Evolutionary conservation across 2,888 invertebrate species (phyloP), one percentile per base, ranked within the genome.

Genomic region (Calameuta filiformis): DNA sequence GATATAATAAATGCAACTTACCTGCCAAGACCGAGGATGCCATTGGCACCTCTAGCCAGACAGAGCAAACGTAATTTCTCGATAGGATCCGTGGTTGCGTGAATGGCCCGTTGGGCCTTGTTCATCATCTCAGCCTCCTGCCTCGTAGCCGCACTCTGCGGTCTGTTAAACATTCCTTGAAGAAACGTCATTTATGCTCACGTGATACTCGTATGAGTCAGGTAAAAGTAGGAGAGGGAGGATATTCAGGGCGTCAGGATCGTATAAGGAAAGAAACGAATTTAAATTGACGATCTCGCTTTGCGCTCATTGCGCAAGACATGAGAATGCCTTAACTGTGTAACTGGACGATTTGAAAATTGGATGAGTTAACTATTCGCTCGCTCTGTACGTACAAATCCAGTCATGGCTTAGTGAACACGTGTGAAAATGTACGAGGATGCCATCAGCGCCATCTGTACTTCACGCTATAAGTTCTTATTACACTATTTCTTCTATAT

Each of bases 1-100:
- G 30, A 34, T 35, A 37, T 74, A 74, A 35, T 35, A 33, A 73
- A 69, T 68, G 4, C 68, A 75, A 89, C 92, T 92, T 91, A 97
- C 96, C 97, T 95, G 86, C 96, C 96, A 74, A 99, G 92, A 1
- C 96, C 97, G 87, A 98, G 93, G 89, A 99, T 97, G 77, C 98
- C 98, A 35, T 94, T 94, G 37, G 97, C 96, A 33, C 98, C 99
- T 80, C 98, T 94, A 1, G 96, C 93, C 76, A 98, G 93, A 91
- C 98, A 98, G 82, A 96, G 93, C 83, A 97, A 93, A 75, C 98
- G 94, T 83, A 99, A 92, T 89, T 95, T 95, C 92, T 98, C 96
- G 79, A 98, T 92, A 0, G 97, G 95, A 91, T 98, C 97, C 79
- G 94, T 95, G 33, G 96, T 93, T 76, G 92, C 92, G 79, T 94